Evolutionary conservation across 37 sponge, comb jelly and placozoan species (phyloP), one percentile per base, ranked within the genome.

Genomic region (Haliclona indistincta): DNA sequence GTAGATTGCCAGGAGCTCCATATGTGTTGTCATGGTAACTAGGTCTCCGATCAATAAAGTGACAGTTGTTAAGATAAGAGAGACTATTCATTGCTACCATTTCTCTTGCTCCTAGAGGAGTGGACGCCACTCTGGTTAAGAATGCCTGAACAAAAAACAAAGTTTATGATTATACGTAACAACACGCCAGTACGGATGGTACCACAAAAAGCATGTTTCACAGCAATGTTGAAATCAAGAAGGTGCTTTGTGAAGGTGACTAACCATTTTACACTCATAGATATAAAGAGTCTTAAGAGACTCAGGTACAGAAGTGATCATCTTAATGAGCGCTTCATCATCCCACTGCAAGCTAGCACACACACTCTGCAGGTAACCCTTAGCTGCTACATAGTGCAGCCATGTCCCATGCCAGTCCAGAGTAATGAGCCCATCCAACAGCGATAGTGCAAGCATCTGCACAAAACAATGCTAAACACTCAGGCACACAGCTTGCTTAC

Each of bases 241-340:
- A 17, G n/a, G n/a, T n/a, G n/a, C n/a, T n/a, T n/a, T n/a, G n/a
- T n/a, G n/a, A n/a, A n/a, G n/a, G n/a, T n/a, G 19, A 38, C 86
- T 52, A 34, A 93, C 94, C 95, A 95, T 95, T 53, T 91, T 95
- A 13, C 93, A 95, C 64, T 95, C 93, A 42, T 95, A 91, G 41
- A 95, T 74, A 45, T 95, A 95, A 32, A 95, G 84, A 8, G 92
- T 63, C 42, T 63, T 87, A 65, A 95, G 86, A 1, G 89, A 58
- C 68, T 91, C 89, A 0, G 95, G 95, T 10, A 47, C 30, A 0
- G 84, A 89, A 26, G 32, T 65, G 29, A 88, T 70, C 73, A 79
- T 73, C 82, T 78, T 89, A 74, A 84, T 82, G 1, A 95, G 81
- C 0, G 72, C 56, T 35, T 82, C 85, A 54, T 95, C 93, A 28